Base-by-base conservation (phyloP, 2,888 invertebrate genomes). In the Acronicta alni region DNA sequence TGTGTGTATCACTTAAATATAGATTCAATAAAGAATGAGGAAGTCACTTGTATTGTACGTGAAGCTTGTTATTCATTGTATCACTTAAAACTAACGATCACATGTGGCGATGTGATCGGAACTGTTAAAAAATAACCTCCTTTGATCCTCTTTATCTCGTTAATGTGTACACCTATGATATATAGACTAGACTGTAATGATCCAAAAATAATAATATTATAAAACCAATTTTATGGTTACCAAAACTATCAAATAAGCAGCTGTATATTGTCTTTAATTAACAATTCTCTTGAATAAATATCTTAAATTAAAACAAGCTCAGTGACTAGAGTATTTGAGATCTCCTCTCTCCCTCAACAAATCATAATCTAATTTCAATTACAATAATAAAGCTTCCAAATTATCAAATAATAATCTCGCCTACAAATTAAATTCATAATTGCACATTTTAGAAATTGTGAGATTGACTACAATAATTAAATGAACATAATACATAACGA, bases 261-360 rank as follows among this genome's bases (percentile, higher is more conserved):
- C 14, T 14, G 3, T 32, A 14, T 26, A 12, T 32, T 12, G 9
- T 32, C 14, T 1, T 26, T 26, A 6, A 26, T 7, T 6, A 26
- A 26, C 8, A 26, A 26, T 26, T 32, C n/a, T 35, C 32, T n/a
- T n/a, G 6, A n/a, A 35, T n/a, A n/a, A n/a, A 35, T 35, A 35
- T 32, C 14, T 26, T 32, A 37, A 45, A 48, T 56, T 49, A 49
- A 39, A 45, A 48, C 42, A 15, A 43, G 30, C 32, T 30, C 35
- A 1, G 18, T 54, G 60, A 65, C 53, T 65, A 68, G 64, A 69
- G 42, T 51, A 42, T 26, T 55, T 10, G 30, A 12, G 14, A 15
- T 17, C 39, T 30, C 30, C 9, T 8, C 14, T 14, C 4, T 14
- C 26, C 9, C n/a, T 30, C 30, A 32, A 32, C 32, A 32, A 32